These are phyloP conservation scores for Apis dorsata DNA, from an alignment of 1,140 invertebrate species.

Conservation along the genomic window DNA sequence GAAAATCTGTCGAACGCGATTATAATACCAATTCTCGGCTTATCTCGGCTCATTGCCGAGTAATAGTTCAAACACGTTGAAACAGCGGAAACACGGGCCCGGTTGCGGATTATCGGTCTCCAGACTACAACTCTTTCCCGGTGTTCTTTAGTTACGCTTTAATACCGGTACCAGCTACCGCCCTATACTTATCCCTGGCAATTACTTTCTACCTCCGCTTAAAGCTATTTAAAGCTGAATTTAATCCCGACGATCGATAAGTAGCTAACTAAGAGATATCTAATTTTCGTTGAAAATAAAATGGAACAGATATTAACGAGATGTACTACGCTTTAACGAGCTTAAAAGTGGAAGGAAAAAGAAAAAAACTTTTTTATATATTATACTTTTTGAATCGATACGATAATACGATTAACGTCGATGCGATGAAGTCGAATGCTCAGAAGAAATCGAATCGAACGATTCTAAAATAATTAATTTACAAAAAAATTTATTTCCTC, in stretches of 20 bases:
- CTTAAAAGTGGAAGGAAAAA: neutral
- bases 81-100: neutral
- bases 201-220: constrained; percentile 20
- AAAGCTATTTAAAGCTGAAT: constrained; percentile 16
- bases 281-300: neutral
- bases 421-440: too few relatives aligned
- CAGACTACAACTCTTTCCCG: neutral
- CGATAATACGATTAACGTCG: too few relatives aligned
- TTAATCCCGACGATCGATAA: constrained; percentile 3
- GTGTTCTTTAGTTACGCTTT: constrained; percentile 16
- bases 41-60: constrained; percentile 17
- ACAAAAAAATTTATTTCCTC: too few relatives aligned
- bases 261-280: neutral
- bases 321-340: neutral
- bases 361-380: too few relatives aligned
- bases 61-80: constrained; percentile 7
- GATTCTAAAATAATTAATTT: too few relatives aligned
- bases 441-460: too few relatives aligned
- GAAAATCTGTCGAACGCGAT: constrained; percentile 8
- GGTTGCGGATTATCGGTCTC: constrained; percentile 24
- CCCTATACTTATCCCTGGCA: neutral
- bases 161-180: constrained; percentile 14
- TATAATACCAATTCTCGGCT: constrained; percentile 40
- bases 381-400: too few relatives aligned
- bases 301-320: neutral